Evolutionary conservation across 2,113 vertebrate species (phyloP).

Genomic region (Archocentrus centrarchus): DNA sequence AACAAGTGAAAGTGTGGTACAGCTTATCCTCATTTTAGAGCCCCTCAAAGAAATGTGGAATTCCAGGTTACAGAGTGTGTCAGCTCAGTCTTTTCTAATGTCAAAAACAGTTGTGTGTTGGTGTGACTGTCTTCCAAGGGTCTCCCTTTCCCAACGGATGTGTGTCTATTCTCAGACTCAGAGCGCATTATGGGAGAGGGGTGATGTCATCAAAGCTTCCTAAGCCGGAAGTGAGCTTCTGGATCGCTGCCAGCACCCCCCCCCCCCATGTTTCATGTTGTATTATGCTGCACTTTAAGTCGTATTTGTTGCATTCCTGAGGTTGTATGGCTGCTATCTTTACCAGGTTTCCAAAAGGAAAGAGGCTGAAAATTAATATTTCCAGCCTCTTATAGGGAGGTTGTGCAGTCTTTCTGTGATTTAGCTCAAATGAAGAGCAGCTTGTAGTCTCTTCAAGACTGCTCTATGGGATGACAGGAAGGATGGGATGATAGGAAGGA

Average conservation of each 20-base stretch:
- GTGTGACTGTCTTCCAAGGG: conserved; percentile 23
- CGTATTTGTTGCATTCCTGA: too few relatives aligned
- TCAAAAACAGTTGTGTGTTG: conserved; percentile 16
- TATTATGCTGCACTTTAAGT: too few relatives aligned
- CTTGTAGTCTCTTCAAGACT: not conserved
- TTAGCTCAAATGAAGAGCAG: not conserved
- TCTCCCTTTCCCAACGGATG: conserved; percentile 61
- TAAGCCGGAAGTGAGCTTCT: conserved; percentile 74
- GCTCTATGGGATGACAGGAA: not conserved
- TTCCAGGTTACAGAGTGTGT: not conserved
- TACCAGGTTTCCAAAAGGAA: too few relatives aligned
- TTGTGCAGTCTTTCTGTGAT: not conserved
- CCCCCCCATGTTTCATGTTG: too few relatives aligned
- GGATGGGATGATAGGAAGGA: not conserved
- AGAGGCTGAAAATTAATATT: too few relatives aligned
- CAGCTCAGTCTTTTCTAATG: not conserved
- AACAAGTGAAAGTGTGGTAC: not conserved
- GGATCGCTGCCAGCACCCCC: conserved; percentile 50
- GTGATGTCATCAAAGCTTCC: conserved; percentile 74
- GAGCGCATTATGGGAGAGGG: conserved; percentile 63
- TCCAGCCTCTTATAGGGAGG: not conserved
- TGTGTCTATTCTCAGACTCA: conserved; percentile 69
- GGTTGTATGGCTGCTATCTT: too few relatives aligned
- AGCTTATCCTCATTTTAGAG: not conserved
- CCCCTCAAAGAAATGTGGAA: not conserved